Conservation (phyloP, 2,113 vertebrate species). For the Neogobius melanostomus region DNA sequence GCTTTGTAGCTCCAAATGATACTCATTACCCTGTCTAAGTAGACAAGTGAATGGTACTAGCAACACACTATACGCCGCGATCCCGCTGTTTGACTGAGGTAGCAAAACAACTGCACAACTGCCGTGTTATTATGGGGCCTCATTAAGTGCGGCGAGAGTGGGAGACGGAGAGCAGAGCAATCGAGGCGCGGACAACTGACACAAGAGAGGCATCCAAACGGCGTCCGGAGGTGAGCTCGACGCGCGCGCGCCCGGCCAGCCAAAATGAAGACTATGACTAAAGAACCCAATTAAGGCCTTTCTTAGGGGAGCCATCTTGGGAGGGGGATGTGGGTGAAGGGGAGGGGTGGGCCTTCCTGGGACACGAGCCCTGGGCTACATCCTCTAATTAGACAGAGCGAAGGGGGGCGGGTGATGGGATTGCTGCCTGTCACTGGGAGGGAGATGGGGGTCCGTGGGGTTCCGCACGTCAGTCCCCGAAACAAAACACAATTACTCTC, state of each 20-base stretch:
- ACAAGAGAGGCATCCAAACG: constrained; percentile 68
- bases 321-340: constrained; percentile 64
- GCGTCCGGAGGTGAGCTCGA: constrained; percentile 75
- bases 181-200: constrained; percentile 59
- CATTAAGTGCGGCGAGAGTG: constrained; percentile 80
- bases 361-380: constrained; percentile 81
- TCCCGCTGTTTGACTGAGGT: constrained; percentile 81
- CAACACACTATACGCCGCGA: constrained; percentile 74
- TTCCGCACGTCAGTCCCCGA: constrained; percentile 77
- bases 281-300: constrained; percentile 83
- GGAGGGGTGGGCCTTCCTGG: constrained; percentile 75
- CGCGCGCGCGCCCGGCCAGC: constrained; percentile 75
- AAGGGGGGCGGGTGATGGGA: constrained; percentile 66
- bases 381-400: constrained; percentile 81
- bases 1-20: constrained; percentile 79
- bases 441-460: constrained; percentile 78
- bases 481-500: constrained; percentile 81
- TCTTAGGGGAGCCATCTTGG: constrained; percentile 80
- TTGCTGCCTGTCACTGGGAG: constrained; percentile 80
- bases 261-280: constrained; percentile 82
- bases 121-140: constrained; percentile 82
- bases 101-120: constrained; percentile 82
- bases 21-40: constrained; percentile 82
- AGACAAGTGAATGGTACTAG: constrained; percentile 78
- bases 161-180: constrained; percentile 61